Evolutionary conservation across 2,888 invertebrate species (phyloP).

Genomic region (Dioctria linearis): DNA sequence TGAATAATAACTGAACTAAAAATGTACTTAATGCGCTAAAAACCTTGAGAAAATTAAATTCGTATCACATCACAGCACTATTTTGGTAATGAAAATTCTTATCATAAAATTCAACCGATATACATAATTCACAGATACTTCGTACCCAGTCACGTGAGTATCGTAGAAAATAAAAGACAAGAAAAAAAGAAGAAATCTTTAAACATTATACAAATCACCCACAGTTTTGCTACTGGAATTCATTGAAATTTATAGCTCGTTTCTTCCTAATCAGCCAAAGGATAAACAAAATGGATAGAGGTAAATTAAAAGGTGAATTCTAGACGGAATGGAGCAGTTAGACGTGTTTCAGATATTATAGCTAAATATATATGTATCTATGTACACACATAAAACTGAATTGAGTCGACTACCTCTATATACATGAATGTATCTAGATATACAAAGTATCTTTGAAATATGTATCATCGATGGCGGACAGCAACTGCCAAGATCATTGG

Average conservation of each 20-base stretch:
- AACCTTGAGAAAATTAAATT: constrained; percentile 3
- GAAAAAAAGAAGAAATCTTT: too few species aligned
- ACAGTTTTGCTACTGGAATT: constrained; percentile 26
- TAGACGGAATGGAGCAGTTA: constrained; percentile 5
- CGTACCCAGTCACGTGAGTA: constrained; percentile 21
- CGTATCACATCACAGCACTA: constrained; percentile 17
- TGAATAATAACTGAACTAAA: background rate
- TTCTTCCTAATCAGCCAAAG: constrained; percentile 19
- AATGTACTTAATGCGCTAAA: background rate
- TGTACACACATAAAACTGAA: background rate
- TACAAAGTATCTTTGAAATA: too few species aligned
- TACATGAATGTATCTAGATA: too few species aligned
- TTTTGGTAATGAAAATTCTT: constrained; percentile 38
- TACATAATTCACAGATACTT: background rate
- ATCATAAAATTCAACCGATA: constrained; percentile 11
- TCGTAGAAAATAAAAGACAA: constrained; percentile 1
- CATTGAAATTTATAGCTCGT: constrained; percentile 34
- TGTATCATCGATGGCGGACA: too few species aligned
- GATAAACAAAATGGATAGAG: constrained; percentile 10
- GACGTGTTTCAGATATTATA: too few species aligned
- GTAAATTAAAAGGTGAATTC: constrained; percentile 26
- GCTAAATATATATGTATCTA: too few species aligned
- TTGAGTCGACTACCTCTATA: background rate
- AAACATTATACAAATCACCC: background rate
- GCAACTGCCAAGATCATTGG: constrained; percentile 22